A percentile compares a stretch with the other conserved stretches of the same genome.
These are phyloP conservation scores for Tapirus terrestris DNA, from an alignment of 2,113 vertebrate genomes.

Conservation along the genomic window DNA sequence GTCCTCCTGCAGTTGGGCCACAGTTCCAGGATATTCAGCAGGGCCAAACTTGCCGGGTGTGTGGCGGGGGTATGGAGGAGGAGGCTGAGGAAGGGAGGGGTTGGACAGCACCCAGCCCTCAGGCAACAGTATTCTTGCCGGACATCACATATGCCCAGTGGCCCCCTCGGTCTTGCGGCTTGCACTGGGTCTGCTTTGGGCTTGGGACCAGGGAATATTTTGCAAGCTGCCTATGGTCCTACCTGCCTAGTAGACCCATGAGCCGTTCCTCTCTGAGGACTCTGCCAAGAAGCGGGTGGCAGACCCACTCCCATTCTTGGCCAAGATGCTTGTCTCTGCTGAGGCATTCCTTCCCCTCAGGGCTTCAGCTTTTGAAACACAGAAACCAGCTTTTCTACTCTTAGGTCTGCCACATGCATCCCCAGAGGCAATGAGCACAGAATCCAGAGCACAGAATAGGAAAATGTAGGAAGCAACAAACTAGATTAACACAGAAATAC, in stretches of 20 bases:
- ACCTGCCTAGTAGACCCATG: background rate
- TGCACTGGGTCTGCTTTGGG: background rate
- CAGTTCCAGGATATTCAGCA: background rate
- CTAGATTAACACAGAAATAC: background rate
- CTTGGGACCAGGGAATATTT: background rate
- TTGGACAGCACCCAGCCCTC: background rate
- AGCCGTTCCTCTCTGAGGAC: background rate
- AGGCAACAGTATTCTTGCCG: background rate
- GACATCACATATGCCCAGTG: background rate
- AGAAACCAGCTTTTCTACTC: conserved; percentile 10
- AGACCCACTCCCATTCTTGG: background rate
- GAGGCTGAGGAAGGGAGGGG: background rate
- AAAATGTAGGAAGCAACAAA: background rate
- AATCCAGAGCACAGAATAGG: background rate
- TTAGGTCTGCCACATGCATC: background rate
- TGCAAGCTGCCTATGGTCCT: background rate
- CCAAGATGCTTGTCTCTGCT: background rate
- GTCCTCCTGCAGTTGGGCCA: background rate
- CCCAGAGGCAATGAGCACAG: background rate
- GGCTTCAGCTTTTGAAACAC: conserved; percentile 18
- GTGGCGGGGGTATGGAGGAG: background rate
- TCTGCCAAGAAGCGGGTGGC: background rate
- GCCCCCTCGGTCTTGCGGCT: background rate
- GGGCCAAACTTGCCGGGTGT: background rate
- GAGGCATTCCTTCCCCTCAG: background rate